Evolutionary conservation across 2,888 invertebrate species (phyloP).

Genomic region (Glaucopsyche alexis): DNA sequence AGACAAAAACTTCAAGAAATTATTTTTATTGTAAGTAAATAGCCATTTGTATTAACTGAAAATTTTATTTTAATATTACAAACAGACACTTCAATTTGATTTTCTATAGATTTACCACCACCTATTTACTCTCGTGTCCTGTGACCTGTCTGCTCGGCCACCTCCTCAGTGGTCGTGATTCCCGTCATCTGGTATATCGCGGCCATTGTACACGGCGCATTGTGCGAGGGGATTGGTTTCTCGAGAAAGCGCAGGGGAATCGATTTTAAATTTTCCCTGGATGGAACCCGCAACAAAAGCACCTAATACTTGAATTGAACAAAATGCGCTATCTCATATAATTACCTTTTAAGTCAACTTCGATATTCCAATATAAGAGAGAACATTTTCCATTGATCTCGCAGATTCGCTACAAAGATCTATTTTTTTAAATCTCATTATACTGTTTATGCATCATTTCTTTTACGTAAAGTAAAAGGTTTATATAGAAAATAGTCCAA

Average conservation of each 20-base stretch:
- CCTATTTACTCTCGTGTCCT: too few relatives aligned
- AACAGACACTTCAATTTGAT: too few relatives aligned
- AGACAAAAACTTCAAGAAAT: too few relatives aligned
- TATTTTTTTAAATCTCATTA: slow-evolving; percentile 15
- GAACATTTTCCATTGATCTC: slow-evolving; percentile 22
- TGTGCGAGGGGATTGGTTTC: slow-evolving; percentile 74
- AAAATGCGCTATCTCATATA: slow-evolving; percentile 44
- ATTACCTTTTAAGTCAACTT: slow-evolving; percentile 38
- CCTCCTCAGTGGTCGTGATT: slow-evolving; percentile 49
- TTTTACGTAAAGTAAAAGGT: not conserved
- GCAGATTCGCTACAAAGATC: not conserved
- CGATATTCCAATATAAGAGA: slow-evolving; percentile 23
- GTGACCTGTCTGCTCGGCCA: too few relatives aligned
- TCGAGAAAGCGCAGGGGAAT: slow-evolving; percentile 68
- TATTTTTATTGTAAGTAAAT: too few relatives aligned
- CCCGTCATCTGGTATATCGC: slow-evolving; percentile 62
- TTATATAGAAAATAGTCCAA: too few relatives aligned
- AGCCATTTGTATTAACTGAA: too few relatives aligned
- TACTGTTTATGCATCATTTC: not conserved
- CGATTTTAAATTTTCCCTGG: slow-evolving; percentile 75
- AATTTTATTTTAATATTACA: too few relatives aligned
- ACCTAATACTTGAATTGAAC: slow-evolving; percentile 62
- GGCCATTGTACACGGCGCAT: slow-evolving; percentile 69
- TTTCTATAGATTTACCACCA: too few relatives aligned
- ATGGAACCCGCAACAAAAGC: slow-evolving; percentile 68